A percentile compares a stretch with the other conserved stretches of the same genome.
Conservation (phyloP, 2,797 vertebrate genomes). For the Staurois parvus region DNA sequence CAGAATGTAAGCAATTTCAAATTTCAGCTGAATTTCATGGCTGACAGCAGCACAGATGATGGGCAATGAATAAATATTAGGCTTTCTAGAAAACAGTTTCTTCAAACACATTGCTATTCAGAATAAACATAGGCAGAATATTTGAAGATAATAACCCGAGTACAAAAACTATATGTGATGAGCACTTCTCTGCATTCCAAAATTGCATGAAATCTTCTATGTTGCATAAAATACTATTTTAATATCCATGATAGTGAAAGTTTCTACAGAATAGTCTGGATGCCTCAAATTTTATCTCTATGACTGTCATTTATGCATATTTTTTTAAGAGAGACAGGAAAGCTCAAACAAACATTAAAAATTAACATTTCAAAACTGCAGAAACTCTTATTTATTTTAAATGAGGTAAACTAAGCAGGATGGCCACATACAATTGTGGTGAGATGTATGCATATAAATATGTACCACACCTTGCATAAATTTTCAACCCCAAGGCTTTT, state of each 20-base stretch:
- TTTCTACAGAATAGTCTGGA: not conserved
- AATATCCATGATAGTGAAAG: not conserved
- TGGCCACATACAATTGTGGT: too few species aligned
- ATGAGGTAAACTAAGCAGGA: too few species aligned
- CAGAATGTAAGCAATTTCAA: not conserved
- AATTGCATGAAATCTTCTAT: not conserved
- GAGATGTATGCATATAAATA: too few species aligned
- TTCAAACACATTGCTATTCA: not conserved
- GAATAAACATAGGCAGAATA: constrained; percentile 8
- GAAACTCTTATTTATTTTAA: too few species aligned
- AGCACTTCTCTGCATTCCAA: not conserved
- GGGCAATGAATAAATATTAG: constrained; percentile 22
- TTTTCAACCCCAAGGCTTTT: too few species aligned
- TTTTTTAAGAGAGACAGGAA: too few species aligned
- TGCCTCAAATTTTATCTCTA: too few species aligned
- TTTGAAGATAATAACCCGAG: not conserved
- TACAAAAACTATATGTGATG: not conserved
- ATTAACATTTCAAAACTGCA: too few species aligned
- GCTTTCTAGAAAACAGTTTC: constrained; percentile 5
- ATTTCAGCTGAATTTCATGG: constrained; percentile 43
- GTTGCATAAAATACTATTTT: constrained; percentile 2
- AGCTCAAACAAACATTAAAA: too few species aligned
- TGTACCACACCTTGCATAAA: too few species aligned
- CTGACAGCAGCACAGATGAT: constrained; percentile 6
- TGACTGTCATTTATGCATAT: too few species aligned